Evolutionary conservation across 2,797 vertebrate genomes (phyloP), one percentile per base, ranked within the genome.

Genomic region (Cottoperca gobio): DNA sequence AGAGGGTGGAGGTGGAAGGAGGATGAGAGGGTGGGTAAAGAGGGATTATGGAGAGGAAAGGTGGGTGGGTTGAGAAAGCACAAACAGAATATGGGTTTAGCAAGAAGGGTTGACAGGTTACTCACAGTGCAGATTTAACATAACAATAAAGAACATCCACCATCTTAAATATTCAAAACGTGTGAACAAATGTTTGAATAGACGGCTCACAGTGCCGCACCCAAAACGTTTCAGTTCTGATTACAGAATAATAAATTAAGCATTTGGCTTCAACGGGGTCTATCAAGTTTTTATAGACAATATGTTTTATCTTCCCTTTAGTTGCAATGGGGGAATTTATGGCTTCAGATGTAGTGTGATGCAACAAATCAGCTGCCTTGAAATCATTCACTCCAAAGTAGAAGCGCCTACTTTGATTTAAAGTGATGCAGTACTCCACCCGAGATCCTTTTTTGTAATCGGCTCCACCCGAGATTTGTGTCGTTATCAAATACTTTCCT

Each of bases 351-450:
- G 40, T 53, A 23, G 24, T 39, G 12, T 86, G 70, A 85, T 62
- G 84, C 75, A 88, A 86, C 75, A 81, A 66, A 59, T 45, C 64
- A 59, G 33, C 70, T 71, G 65, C 54, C 63, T 69, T 78, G 74
- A 73, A 85, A 76, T 83, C 76, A 62, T 59, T 74, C 46, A 61
- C 43, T 78, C 46, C 40, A 62, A 68, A 62, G 53, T 17, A 81
- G 43, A 40, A 54, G 21, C 45, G 42, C 54, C 28, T 46, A 53
- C 50, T 76, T 80, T 80, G 69, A 84, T 75, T 50, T 43, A 60
- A 68, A 72, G 48, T 53, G 37, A 54, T 55, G 46, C 59, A 42
- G 21, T 48, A 42, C 39, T 69, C 50, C 52, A 66, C 49, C 62
- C 31, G 26, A 26, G 26, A 26, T 26, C 26, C 26, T 62, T 16